Percentiles rank a stretch among this genome's conserved stretches.
phyloP scores from a whole-genome alignment of 2,888 invertebrate genomes.

The Apamea crenata region DNA sequence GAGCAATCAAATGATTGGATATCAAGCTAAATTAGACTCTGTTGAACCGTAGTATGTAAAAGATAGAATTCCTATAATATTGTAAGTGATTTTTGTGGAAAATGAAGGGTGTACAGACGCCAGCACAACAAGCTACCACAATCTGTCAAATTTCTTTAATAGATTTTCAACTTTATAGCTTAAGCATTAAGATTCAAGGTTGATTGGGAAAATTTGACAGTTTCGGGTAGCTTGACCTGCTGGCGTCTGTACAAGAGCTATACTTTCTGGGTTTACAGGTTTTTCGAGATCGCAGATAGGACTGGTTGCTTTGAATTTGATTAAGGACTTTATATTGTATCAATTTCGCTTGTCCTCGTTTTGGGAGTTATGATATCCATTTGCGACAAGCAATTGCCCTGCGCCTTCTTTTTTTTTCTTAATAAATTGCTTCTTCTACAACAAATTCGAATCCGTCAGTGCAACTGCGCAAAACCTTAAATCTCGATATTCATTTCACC shows the following conservation, averaged over 20 bases:
- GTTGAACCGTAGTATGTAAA: not conserved
- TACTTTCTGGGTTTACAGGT: not conserved
- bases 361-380: not conserved
- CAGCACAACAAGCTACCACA: too few relatives aligned
- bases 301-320: not conserved
- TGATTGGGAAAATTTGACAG: too few relatives aligned
- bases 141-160: too few relatives aligned
- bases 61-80: not conserved
- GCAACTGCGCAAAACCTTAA: not conserved
- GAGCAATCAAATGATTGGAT: constrained; percentile 21
- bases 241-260: too few relatives aligned
- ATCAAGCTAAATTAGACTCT: constrained; percentile 15
- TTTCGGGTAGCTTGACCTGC: too few relatives aligned
- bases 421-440: not conserved
- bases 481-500: not conserved
- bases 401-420: too few relatives aligned
- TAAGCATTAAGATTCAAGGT: too few relatives aligned
- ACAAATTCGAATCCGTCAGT: not conserved
- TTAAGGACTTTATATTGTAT: not conserved
- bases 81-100: not conserved
- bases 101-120: not conserved
- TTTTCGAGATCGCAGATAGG: not conserved
- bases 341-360: not conserved
- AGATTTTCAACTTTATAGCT: too few relatives aligned
- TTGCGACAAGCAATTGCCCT: not conserved